Evolutionary conservation across 2,888 invertebrate species (phyloP), one percentile per base, ranked within the genome.

Genomic region (Glyphotaelius pellucidus): DNA sequence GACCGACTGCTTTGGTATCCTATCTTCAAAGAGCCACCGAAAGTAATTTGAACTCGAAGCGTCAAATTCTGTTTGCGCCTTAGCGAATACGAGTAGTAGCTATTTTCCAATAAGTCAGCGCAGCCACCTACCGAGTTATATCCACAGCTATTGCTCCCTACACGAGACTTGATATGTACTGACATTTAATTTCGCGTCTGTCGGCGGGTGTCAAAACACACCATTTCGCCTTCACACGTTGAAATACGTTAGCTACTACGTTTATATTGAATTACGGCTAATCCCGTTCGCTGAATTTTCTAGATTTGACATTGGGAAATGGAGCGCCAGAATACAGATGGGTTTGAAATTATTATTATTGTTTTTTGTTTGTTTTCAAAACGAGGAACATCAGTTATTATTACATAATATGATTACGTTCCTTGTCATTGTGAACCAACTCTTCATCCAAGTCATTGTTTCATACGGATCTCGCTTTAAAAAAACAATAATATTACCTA

Each of bases 171-270:
- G 91, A 91, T 91, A 38, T 85, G 32, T 80, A 80, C 85, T 91
- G 91, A 91, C 91, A 85, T 91, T 91, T 91, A 91, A 91, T 91
- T 91, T 91, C 87, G 47, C 86, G 87, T 87, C 91, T 91, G 91
- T 91, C 91, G 86, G 86, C 91, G 80, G 80, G 80, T 91, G 91
- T 91, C 91, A 91, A 87, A 87, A 67, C 86, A 79, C 35, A 52
- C 67, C 67, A 32, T 88, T n/a, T 85, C 52, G 35, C 67, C 67
- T 88, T 42, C 30, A 25, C n/a, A 15, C 35, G 42, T 86, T 42
- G 86, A 42, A 86, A 86, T 42, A 30, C 86, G 86, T 86, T 42
- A 67, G 67, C 67, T 67, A 9, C 67, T 67, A 38, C 35, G 42
- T 86, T 42, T 86, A 86, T 30, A 86, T 86, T 86, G 42, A 86